A percentile compares a stretch with the other conserved stretches of the same genome.
These are phyloP conservation scores for Aythya baeri DNA, from an alignment of 2,113 vertebrate species.

Conservation along the genomic window DNA sequence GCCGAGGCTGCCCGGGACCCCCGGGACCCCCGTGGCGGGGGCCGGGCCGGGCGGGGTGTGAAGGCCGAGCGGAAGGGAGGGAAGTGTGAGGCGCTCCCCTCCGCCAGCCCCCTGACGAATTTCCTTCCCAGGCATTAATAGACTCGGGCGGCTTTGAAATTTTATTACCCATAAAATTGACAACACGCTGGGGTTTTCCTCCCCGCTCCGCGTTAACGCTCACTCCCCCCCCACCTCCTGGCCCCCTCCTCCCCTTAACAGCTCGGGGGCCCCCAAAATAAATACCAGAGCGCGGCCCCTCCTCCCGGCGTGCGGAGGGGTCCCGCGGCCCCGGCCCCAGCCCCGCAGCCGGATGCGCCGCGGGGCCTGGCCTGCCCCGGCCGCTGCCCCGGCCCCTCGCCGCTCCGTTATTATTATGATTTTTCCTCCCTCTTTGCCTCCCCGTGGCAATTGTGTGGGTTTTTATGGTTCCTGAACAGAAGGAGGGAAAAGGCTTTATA, in stretches of 20 bases:
- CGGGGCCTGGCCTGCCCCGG: background rate
- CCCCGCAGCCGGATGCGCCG: background rate
- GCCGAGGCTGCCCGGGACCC: background rate
- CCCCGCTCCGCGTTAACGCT: conserved; percentile 51
- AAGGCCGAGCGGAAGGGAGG: conserved; percentile 42
- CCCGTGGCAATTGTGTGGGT: conserved; percentile 68
- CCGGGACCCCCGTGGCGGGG: background rate
- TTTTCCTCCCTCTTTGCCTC: conserved; percentile 78
- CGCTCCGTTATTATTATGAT: conserved; percentile 60
- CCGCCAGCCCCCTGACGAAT: conserved; percentile 81
- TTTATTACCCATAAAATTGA: conserved; percentile 95
- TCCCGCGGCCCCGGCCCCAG: background rate
- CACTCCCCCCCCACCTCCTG: background rate
- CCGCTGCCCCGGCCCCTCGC: background rate
- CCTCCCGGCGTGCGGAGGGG: background rate
- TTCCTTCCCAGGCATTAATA: conserved; percentile 85
- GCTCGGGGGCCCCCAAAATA: background rate
- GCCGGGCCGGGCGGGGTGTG: background rate
- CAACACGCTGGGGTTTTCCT: conserved; percentile 76
- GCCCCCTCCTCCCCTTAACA: background rate
- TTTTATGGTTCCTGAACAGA: conserved; percentile 93
- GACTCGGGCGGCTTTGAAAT: conserved; percentile 91
- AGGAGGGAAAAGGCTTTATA: conserved; percentile 90
- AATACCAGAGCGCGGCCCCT: background rate
- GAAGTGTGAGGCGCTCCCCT: conserved; percentile 82